Evolutionary conservation across 2,797 vertebrate species (phyloP), one percentile per base, ranked within the genome.

Genomic region (Linurgus olivaceus): DNA sequence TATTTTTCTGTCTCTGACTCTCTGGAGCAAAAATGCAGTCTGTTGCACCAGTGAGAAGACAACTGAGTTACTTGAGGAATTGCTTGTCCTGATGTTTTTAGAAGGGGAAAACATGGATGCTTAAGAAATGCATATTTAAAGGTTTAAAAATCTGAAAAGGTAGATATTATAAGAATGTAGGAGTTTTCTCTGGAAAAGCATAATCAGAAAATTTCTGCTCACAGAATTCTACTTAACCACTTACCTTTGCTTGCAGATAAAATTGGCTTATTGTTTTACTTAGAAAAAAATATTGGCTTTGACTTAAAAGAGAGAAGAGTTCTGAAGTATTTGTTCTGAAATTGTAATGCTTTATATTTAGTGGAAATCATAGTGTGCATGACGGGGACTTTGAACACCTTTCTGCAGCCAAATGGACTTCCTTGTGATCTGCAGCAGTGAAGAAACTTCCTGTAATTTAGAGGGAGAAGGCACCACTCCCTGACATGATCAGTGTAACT

Each of bases 1-100:
- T 92, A 67, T 92, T 92, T 95, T 85, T 90, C 91, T 93, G 59
- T 73, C 51, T 90, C 48, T 48, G 57, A 94, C 81, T 93, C 65
- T 88, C 79, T 81, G 57, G 72, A 89, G 75, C 62, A 88, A 79
- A 96, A 88, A 10, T 2, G 17, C 74, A 29, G 18, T 75, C 48
- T 76, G 59, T 48, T 88, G 51, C 68, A 61, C 71, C 54, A 84
- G 57, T 61, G 55, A 91, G 65, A 92, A 93, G 72, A 88, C 78
- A 89, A 42, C 70, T 50, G 61, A 89, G 59, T 84, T 93, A 76
- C 76, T 65, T 78, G 58, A 94, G 57, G 70, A 94, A 74, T 61
- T 86, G 33, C 52, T 86, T 94, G 79, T 35, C 73, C 48, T 75
- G 83, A 55, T 91, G 75, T 83, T 96, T 93, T 81, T 81, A 76